phyloP scores from a whole-genome alignment of 2,113 vertebrate species.

The Upupa epops region DNA sequence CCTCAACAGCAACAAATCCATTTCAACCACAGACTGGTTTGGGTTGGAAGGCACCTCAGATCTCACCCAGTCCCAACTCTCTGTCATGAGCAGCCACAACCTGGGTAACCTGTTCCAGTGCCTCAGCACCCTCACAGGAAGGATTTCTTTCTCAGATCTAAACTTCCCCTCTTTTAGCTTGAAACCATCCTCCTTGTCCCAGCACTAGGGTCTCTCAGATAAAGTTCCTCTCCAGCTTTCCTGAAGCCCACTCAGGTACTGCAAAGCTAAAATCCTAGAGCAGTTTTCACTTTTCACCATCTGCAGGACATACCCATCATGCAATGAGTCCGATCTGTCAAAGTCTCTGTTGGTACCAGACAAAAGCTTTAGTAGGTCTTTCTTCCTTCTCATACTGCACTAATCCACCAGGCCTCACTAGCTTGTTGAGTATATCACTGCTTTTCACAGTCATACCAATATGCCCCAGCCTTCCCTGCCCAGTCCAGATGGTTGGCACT shows the following conservation, averaged over 20 bases:
- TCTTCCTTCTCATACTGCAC: background rate
- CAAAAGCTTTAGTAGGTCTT: background rate
- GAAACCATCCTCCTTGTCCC: no score
- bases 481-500: no score
- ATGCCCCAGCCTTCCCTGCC: background rate
- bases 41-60: no score
- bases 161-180: no score
- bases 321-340: background rate
- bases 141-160: no score
- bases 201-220: no score
- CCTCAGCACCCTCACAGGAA: no score
- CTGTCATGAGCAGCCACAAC: no score
- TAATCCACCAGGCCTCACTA: background rate
- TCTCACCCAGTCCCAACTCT: no score
- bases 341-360: rapidly evolving
- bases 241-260: no score
- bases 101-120: no score
- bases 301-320: rapidly evolving
- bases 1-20: background rate
- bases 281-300: background rate
- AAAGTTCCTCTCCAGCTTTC: no score
- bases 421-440: background rate
- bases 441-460: background rate
- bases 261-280: background rate
- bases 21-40: background rate